Conservation (phyloP, 2,113 vertebrate species). For the Sylvietta virens region DNA sequence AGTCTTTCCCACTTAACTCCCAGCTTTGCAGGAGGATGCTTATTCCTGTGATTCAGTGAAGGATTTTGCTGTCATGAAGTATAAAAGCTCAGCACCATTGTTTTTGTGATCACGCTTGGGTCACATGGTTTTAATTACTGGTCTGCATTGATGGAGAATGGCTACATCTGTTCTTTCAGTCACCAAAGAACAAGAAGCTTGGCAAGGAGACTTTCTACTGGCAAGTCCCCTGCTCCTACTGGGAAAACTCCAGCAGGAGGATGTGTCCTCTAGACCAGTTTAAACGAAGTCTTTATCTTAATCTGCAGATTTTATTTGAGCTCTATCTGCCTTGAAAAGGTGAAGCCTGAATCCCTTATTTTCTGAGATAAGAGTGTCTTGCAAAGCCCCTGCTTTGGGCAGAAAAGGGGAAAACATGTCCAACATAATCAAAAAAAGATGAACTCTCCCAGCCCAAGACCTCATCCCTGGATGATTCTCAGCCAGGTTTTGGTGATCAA, state of each 20-base stretch:
- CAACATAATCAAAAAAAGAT: neutral
- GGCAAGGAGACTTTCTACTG: neutral
- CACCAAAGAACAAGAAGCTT: neutral
- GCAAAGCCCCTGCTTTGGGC: neutral
- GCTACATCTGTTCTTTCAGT: neutral
- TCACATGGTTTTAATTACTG: neutral
- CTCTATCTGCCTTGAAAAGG: neutral
- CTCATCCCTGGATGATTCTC: neutral
- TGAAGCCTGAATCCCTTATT: neutral
- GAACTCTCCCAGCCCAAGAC: neutral
- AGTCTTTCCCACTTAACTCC: neutral
- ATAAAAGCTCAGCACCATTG: neutral
- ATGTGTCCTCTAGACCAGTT: neutral
- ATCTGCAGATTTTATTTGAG: neutral
- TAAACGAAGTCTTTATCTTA: neutral
- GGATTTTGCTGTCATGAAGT: neutral
- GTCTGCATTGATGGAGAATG: neutral
- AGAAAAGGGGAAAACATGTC: neutral
- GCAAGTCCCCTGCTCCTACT: neutral
- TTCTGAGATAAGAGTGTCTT: neutral
- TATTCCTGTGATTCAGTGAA: accelerated
- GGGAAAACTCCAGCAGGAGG: neutral
- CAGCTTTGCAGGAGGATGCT: neutral
- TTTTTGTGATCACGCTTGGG: neutral
- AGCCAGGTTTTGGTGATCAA: neutral